phyloP scores from a whole-genome alignment of 2,113 vertebrate genomes.

The Bolborhynchus lineola region DNA sequence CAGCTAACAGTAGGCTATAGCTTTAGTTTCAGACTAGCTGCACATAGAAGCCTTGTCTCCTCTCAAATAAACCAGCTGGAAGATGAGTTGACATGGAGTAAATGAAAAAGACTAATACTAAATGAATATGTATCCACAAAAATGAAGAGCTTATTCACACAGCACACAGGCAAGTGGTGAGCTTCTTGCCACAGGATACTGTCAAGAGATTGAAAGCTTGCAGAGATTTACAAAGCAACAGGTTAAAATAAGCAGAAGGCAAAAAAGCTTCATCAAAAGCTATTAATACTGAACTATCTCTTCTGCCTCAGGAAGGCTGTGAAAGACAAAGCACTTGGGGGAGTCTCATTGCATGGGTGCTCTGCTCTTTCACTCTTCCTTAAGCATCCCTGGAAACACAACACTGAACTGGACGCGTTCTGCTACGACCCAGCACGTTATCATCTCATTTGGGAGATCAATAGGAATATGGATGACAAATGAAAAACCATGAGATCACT shows the following conservation, averaged over 20 bases:
- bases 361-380: neutral
- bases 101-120: neutral
- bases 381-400: neutral
- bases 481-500: neutral
- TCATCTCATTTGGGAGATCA: neutral
- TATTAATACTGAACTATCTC: neutral
- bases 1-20: neutral
- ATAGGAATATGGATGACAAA: neutral
- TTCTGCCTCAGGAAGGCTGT: neutral
- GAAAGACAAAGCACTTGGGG: neutral
- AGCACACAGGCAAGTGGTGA: fast-evolving
- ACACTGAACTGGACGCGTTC: neutral
- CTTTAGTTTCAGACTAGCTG: conserved; percentile 8
- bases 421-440: neutral
- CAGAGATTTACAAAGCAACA: neutral
- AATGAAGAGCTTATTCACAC: neutral
- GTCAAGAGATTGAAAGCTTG: neutral
- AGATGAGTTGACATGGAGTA: neutral
- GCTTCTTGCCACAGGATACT: neutral
- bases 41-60: neutral
- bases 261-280: neutral
- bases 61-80: neutral
- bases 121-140: neutral
- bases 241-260: neutral
- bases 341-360: neutral